These are phyloP conservation scores for Parazoanthus atlanticus DNA, from an alignment of 92 coral and sea anemone genomes.

Conservation along the genomic window DNA sequence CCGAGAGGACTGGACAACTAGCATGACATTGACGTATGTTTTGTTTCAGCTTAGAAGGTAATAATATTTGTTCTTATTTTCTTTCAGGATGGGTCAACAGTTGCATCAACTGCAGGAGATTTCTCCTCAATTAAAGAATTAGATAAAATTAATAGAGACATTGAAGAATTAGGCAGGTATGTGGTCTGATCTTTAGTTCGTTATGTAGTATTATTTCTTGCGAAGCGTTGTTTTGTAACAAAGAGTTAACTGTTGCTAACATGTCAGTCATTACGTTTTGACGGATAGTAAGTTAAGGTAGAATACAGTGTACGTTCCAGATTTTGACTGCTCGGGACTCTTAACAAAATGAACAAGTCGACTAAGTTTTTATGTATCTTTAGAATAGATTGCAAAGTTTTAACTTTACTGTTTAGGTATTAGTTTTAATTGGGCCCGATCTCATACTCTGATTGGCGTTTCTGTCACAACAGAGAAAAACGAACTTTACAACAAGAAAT, in stretches of 20 bases:
- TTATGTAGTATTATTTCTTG: too few species aligned
- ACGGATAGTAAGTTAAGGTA: too few species aligned
- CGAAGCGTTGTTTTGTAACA: too few species aligned
- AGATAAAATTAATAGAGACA: slow-evolving; percentile 94
- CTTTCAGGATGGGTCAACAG: slow-evolving; percentile 71
- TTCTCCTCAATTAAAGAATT: slow-evolving; percentile 87
- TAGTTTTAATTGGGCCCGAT: neutral
- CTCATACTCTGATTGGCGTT: neutral
- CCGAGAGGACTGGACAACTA: neutral
- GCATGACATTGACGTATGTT: too few species aligned
- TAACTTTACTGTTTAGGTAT: too few species aligned
- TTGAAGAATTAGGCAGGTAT: slow-evolving; percentile 94
- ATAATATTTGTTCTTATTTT: neutral
- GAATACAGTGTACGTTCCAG: too few species aligned
- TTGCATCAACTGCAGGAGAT: slow-evolving; percentile 73
- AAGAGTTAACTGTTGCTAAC: too few species aligned
- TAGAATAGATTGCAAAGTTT: too few species aligned
- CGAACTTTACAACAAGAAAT: slow-evolving; percentile 85
- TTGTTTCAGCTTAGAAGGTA: neutral
- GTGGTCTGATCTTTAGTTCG: neutral
- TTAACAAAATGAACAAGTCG: too few species aligned
- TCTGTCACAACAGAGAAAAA: slow-evolving; percentile 72
- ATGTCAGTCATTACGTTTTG: too few species aligned
- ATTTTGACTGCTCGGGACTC: too few species aligned
- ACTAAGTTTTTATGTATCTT: too few species aligned